These are phyloP conservation scores for Eucriotettix oculatus DNA, from an alignment of 2,888 invertebrate species.

Conservation along the genomic window DNA sequence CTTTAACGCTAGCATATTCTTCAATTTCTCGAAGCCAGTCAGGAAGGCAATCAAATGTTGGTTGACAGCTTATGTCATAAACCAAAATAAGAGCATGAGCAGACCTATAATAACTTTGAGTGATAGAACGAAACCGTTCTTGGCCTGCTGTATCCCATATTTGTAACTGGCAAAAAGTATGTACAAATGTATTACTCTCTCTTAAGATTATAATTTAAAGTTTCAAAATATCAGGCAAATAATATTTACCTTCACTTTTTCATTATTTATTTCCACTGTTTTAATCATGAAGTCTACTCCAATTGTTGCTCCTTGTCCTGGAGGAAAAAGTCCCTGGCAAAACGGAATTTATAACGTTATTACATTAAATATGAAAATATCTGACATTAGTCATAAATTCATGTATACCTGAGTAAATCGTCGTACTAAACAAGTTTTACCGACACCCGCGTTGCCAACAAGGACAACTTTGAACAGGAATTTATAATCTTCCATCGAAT, in stretches of 20 bases:
- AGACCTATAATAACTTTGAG: constrained; percentile 93
- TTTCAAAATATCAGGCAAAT: neutral
- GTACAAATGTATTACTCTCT: neutral
- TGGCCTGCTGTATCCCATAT: constrained; percentile 99
- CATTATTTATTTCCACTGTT: constrained; percentile 91
- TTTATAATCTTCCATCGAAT: constrained; percentile 92
- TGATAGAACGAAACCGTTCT: constrained; percentile 90
- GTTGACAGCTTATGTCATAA: constrained; percentile 95
- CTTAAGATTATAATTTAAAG: neutral
- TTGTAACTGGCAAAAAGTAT: constrained; percentile 53
- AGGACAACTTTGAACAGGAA: constrained; percentile 97
- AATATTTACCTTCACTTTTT: constrained; percentile 68
- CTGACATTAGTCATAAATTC: neutral
- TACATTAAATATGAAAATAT: neutral
- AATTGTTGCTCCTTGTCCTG: constrained; percentile 95
- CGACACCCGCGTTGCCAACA: constrained; percentile 95
- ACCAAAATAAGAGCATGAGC: constrained; percentile 94
- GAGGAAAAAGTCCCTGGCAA: constrained; percentile 77
- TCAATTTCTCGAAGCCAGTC: constrained; percentile 96
- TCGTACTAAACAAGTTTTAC: constrained; percentile 92
- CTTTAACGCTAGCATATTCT: constrained; percentile 91
- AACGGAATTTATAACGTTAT: constrained; percentile 5
- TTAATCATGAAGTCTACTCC: constrained; percentile 99
- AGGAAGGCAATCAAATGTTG: constrained; percentile 91
- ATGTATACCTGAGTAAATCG: constrained; percentile 74